Evolutionary conservation across 2,113 vertebrate species (phyloP).

Genomic region (Ciconia boyciana): DNA sequence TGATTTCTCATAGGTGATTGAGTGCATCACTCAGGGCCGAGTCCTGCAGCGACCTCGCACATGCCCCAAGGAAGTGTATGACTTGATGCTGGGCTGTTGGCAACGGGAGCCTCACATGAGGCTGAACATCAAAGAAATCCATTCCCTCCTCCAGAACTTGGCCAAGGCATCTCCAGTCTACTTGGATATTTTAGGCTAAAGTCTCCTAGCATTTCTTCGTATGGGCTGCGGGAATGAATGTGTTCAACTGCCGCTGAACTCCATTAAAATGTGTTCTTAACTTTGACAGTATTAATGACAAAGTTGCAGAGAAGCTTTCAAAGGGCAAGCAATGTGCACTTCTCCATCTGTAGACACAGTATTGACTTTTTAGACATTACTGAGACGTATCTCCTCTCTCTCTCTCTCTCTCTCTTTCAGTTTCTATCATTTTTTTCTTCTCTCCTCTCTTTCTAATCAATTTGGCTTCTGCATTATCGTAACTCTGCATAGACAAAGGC

Average conservation of each 20-base stretch:
- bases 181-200: constrained; percentile 97
- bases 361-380: constrained; percentile 73
- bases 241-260: constrained; percentile 77
- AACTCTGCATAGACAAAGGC: constrained; percentile 90
- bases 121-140: constrained; percentile 97
- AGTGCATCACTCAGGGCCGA: constrained; percentile 98
- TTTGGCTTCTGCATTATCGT: constrained; percentile 85
- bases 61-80: constrained; percentile 97
- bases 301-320: constrained; percentile 75
- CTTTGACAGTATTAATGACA: constrained; percentile 77
- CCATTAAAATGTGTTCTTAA: constrained; percentile 73
- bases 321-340: constrained; percentile 77
- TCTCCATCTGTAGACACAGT: constrained; percentile 76
- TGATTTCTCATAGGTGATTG: constrained; percentile 86
- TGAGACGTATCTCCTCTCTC: constrained; percentile 69
- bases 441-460: constrained; percentile 72
- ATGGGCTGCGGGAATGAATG: constrained; percentile 63
- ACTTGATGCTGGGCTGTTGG: constrained; percentile 99
- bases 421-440: constrained; percentile 55
- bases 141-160: constrained; percentile 93
- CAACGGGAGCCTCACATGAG: constrained; percentile 97
- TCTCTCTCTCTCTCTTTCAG: constrained; percentile 56
- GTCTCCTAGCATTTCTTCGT: constrained; percentile 52
- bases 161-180: constrained; percentile 98
- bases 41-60: constrained; percentile 96